Base-by-base conservation (phyloP, 2,113 vertebrate species). In the Crotophaga sulcirostris region DNA sequence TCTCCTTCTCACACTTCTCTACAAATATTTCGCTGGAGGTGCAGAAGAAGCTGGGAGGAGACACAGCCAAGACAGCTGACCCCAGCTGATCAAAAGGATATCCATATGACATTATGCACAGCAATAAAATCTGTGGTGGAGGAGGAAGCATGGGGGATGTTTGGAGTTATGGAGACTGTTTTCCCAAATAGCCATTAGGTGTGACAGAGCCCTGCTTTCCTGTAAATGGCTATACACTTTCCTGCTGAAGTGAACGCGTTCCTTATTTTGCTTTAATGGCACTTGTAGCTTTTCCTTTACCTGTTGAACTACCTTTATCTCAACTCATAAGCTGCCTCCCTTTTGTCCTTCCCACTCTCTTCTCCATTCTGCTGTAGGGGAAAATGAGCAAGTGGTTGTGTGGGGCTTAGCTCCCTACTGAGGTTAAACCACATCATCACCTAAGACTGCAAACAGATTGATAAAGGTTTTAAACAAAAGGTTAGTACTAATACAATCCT, bases 211-310 rank as follows among this genome's bases (percentile, higher is more conserved):
- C 55, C 31, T 55, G 47, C 42, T 68, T 56, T 79, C 28, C 81
- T 33, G 25, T 29, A 58, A 15, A 55, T 19, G 11, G 7, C 54
- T 68, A 3, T 62, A 19, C 17, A 31, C 25, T 3, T 47, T 6
- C 26, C 60, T 79, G 33, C 4, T 11, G 1, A 14, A 28, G 13
- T 16, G 19, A 66, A 82, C 29, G 1, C n/a, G 38, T 25, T 59
- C 38, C 19, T 70, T 59, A 2, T 18, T 55, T 64, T 38, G 11
- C 16, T 59, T 60, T 75, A 9, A 8, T 64, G 59, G 29, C 21
- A 31, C 0, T 0, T 1, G 0, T 3, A 49, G 24, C 7, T 63
- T 89, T 80, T 67, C 34, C 40, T 54, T 73, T 38, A 44, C 14
- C 17, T 28, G 12, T 33, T 34, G 21, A 69, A 36, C 11, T 16